Evolutionary conservation across 2,888 invertebrate species (phyloP).

Genomic region (Lobophora halterata): DNA sequence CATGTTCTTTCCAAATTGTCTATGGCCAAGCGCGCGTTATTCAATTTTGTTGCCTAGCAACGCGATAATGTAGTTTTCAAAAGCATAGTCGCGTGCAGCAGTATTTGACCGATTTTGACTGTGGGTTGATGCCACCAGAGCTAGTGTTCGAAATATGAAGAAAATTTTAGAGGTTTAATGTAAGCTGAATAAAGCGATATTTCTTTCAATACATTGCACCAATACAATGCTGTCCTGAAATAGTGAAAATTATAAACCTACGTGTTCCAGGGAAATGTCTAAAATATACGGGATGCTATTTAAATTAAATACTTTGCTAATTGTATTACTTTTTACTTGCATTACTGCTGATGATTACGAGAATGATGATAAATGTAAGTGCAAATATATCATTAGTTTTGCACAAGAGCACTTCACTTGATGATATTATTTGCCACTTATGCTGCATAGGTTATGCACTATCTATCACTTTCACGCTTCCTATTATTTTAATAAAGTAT

Average conservation of each 20-base stretch:
- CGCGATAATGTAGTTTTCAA: constrained; percentile 40
- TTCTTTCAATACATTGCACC: neutral
- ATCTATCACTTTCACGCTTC: too few species aligned
- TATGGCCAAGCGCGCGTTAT: constrained; percentile 60
- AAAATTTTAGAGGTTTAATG: too few species aligned
- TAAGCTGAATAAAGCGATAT: too few species aligned
- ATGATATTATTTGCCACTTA: too few species aligned
- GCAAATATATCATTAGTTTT: neutral
- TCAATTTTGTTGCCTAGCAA: constrained; percentile 73
- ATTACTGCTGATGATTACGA: constrained; percentile 52
- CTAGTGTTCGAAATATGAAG: constrained; percentile 9
- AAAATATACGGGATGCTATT: constrained; percentile 37
- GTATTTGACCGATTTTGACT: constrained; percentile 44
- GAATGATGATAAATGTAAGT: constrained; percentile 59
- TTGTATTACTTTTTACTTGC: constrained; percentile 39
- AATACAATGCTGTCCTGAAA: constrained; percentile 10
- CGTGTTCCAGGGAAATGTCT: constrained; percentile 18
- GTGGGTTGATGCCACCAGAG: constrained; percentile 32
- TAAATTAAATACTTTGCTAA: constrained; percentile 35
- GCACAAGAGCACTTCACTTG: too few species aligned
- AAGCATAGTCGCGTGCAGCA: constrained; percentile 41
- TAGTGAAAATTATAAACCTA: constrained; percentile 16
- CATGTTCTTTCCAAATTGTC: constrained; percentile 22
- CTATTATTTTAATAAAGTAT: too few species aligned
- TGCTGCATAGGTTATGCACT: too few species aligned